Evolutionary conservation across 2,113 vertebrate species (phyloP).

Genomic region (Catharus fuscescens): DNA sequence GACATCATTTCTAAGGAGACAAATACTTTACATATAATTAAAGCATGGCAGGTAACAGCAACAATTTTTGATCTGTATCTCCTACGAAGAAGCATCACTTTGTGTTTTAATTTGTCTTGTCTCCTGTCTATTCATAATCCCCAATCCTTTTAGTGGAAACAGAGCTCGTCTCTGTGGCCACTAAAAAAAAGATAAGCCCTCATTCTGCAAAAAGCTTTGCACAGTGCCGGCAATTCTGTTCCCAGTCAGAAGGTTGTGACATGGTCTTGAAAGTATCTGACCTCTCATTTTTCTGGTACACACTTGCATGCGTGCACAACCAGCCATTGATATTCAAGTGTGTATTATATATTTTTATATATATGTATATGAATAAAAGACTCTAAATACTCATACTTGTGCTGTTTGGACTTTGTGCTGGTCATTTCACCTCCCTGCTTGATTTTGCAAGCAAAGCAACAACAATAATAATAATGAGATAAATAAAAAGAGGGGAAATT

Average conservation of each 20-base stretch:
- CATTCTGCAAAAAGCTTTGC: neutral
- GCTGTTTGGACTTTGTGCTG: neutral
- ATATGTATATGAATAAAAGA: neutral
- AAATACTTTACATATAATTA: neutral
- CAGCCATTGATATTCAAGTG: neutral
- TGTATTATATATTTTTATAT: too few species aligned
- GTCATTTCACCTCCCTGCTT: neutral
- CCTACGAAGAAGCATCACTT: neutral
- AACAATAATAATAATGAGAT: neutral
- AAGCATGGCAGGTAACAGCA: neutral
- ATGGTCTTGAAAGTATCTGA: neutral
- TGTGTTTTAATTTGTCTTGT: neutral
- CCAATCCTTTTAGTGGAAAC: neutral
- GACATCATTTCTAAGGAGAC: neutral
- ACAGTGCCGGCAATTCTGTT: neutral
- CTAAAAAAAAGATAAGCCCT: neutral
- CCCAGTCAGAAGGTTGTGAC: neutral
- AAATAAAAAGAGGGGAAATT: neutral
- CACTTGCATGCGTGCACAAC: neutral
- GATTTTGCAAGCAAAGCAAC: neutral
- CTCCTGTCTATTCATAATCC: neutral
- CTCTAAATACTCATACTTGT: neutral
- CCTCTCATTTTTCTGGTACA: neutral
- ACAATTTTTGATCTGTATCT: neutral
- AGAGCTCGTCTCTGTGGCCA: slow-evolving; percentile 59